These are phyloP conservation scores for Petrolisthes cinctipes DNA, from an alignment of 2,888 invertebrate species.

Conservation along the genomic window DNA sequence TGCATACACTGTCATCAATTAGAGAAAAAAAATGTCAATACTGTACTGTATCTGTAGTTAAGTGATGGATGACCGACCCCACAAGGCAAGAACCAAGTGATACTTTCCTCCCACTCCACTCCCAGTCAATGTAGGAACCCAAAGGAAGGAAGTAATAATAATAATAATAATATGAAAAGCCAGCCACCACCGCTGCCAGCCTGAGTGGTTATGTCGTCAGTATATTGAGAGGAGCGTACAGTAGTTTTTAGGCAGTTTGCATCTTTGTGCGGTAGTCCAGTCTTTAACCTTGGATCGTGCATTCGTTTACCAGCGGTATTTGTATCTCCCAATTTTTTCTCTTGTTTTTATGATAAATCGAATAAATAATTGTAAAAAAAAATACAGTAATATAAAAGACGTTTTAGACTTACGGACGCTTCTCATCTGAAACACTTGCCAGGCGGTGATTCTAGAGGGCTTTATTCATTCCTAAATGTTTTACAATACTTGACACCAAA, in stretches of 20 bases:
- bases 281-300: conserved; percentile 24
- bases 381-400: conserved; percentile 27
- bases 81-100: no score
- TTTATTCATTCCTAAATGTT: conserved; percentile 11
- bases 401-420: conserved; percentile 32
- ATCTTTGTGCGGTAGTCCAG: conserved; percentile 24
- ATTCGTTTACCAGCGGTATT: conserved; percentile 7
- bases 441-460: conserved; percentile 52
- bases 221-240: not conserved
- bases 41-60: no score
- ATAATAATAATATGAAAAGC: no score
- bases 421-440: conserved; percentile 59
- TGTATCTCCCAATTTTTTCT: conserved; percentile 8
- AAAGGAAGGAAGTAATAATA: no score
- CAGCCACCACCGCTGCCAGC: no score
- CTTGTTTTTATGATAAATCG: conserved; percentile 6
- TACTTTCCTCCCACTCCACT: not conserved
- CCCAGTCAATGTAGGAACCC: not conserved
- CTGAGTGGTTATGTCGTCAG: no score
- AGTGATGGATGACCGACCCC: no score
- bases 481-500: not conserved
- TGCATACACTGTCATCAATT: no score
- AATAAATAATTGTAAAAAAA: not conserved
- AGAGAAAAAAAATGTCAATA: no score
- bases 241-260: not conserved